These are phyloP conservation scores for Pachypsylla venusta DNA, from an alignment of 1,140 invertebrate species.

Conservation along the genomic window DNA sequence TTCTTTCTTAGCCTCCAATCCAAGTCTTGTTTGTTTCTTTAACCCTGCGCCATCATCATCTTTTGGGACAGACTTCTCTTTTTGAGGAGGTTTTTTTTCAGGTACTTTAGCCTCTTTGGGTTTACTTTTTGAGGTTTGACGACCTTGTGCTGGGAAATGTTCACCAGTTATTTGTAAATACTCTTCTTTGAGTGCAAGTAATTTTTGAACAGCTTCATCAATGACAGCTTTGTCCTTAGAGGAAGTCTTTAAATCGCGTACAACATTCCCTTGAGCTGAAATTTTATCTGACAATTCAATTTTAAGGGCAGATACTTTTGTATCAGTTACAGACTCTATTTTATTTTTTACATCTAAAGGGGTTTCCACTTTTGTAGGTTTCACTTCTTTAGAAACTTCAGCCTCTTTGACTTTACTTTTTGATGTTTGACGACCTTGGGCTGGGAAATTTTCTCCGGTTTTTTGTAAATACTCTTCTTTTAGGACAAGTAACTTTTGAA, in stretches of 20 bases:
- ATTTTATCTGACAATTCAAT: slow-evolving; percentile 28
- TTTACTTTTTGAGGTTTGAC: slow-evolving; percentile 19
- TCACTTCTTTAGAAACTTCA: no score
- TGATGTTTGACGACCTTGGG: slow-evolving; percentile 10
- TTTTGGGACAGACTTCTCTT: not conserved
- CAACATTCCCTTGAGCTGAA: slow-evolving; percentile 46
- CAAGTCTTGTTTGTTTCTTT: slow-evolving; percentile 84
- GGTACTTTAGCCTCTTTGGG: slow-evolving; percentile 23
- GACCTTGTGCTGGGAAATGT: slow-evolving; percentile 27
- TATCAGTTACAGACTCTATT: not conserved
- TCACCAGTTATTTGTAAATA: slow-evolving; percentile 64
- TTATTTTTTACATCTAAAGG: slow-evolving; percentile 5
- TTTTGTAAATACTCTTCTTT: slow-evolving; percentile 65
- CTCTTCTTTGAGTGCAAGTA: slow-evolving; percentile 58
- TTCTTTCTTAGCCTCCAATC: slow-evolving; percentile 82
- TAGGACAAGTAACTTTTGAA: slow-evolving; percentile 54
- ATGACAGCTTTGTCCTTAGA: slow-evolving; percentile 37
- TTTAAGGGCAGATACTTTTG: no score
- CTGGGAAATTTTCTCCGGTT: slow-evolving; percentile 45
- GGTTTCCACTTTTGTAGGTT: not conserved
- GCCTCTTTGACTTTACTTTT: not conserved
- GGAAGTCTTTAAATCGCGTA: slow-evolving; percentile 48
- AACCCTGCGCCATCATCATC: slow-evolving; percentile 30
- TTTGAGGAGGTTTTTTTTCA: slow-evolving; percentile 14
- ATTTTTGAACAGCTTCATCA: slow-evolving; percentile 52